These are phyloP conservation scores for Colostygia pectinataria DNA, from an alignment of 2,888 invertebrate species.

Conservation along the genomic window DNA sequence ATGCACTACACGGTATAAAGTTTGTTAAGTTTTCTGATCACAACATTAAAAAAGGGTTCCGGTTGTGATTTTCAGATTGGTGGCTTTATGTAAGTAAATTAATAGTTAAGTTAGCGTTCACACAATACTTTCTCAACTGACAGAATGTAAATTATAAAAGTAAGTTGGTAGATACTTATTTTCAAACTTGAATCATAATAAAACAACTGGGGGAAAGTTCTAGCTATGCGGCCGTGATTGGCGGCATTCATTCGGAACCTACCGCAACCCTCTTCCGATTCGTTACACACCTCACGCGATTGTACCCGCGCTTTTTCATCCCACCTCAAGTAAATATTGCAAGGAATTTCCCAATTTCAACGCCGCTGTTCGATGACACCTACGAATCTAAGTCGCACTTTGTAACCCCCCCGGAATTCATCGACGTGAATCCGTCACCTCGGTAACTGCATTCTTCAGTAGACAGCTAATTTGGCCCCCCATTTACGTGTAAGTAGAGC, in stretches of 20 bases:
- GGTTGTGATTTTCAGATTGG: too few species aligned
- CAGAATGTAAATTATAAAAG: background rate
- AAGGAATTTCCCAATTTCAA: conserved; percentile 72
- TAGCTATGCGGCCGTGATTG: conserved; percentile 16
- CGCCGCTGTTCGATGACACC: conserved; percentile 70
- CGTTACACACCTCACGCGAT: conserved; percentile 36
- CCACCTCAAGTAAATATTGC: conserved; percentile 61
- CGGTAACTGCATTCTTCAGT: conserved; percentile 74
- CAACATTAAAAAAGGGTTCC: too few species aligned
- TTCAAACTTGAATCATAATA: background rate
- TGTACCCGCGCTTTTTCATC: conserved; percentile 46
- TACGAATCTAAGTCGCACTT: conserved; percentile 67
- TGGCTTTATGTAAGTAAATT: too few species aligned
- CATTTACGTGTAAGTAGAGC: conserved; percentile 75
- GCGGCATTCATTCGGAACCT: conserved; percentile 24
- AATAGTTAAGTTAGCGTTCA: too few species aligned
- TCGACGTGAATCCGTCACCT: conserved; percentile 69
- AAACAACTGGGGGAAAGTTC: conserved; percentile 4
- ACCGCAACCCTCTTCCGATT: conserved; percentile 35
- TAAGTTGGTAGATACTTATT: too few species aligned
- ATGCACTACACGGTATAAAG: too few species aligned
- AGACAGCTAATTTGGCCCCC: conserved; percentile 78
- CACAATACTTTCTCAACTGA: too few species aligned
- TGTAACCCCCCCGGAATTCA: conserved; percentile 42
- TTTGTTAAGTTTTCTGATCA: too few species aligned